These are phyloP conservation scores for Gallinago media DNA, from an alignment of 2,113 vertebrate species.

Conservation along the genomic window DNA sequence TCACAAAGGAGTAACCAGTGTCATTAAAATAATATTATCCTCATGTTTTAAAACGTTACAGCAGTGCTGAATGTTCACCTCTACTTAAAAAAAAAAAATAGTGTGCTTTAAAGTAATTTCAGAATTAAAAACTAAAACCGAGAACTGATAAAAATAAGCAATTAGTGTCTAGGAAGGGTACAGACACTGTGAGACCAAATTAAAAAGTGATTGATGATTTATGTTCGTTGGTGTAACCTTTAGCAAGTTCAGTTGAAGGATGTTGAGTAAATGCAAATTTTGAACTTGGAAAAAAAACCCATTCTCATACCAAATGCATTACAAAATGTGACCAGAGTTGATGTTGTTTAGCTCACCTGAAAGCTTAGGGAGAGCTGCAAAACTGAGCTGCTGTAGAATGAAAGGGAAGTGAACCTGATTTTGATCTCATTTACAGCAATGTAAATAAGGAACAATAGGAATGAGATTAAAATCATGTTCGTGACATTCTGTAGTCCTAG, in stretches of 20 bases:
- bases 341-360: not conserved
- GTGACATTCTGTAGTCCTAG: not conserved
- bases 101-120: not conserved
- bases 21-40: conserved; percentile 13
- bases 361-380: not conserved
- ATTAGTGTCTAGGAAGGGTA: not conserved
- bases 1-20: not conserved
- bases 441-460: not conserved
- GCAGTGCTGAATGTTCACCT: not conserved
- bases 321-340: not conserved
- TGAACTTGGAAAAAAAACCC: not conserved
- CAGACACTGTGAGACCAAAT: not conserved
- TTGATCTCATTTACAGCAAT: not conserved
- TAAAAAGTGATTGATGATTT: not conserved
- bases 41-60: not conserved
- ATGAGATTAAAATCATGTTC: not conserved
- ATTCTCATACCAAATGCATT: not conserved
- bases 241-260: not conserved
- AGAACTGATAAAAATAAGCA: not conserved
- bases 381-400: not conserved
- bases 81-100: not conserved
- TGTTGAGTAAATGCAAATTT: not conserved
- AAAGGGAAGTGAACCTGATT: not conserved
- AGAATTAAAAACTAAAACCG: not conserved
- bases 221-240: not conserved